Conservation (phyloP, 2,797 vertebrate genomes). For the Peromyscus melanophrys region DNA sequence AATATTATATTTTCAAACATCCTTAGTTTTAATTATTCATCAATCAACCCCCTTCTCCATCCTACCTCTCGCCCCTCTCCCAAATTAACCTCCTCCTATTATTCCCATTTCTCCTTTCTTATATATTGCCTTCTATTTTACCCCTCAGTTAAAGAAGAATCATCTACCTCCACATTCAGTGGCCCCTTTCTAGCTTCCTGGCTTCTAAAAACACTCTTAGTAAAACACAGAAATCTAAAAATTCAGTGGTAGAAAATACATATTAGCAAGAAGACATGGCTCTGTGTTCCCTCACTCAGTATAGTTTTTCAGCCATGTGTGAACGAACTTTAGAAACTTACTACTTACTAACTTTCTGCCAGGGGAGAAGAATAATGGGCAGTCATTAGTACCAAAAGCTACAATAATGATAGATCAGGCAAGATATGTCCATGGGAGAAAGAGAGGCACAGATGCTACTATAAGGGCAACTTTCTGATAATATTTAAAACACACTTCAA, state of each 20-base stretch:
- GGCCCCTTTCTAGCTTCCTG: background rate
- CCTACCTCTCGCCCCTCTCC: background rate
- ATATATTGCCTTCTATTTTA: background rate
- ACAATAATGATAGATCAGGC: too few relatives aligned
- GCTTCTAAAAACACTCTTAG: background rate
- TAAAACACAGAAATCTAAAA: background rate
- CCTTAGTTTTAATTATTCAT: background rate
- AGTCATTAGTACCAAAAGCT: too few relatives aligned
- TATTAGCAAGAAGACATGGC: background rate
- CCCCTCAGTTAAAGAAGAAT: background rate
- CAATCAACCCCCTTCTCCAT: background rate
- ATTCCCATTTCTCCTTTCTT: background rate
- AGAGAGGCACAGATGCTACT: too few relatives aligned
- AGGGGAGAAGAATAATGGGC: too few relatives aligned
- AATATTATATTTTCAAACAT: background rate
- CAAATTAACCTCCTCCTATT: background rate
- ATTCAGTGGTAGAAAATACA: background rate
- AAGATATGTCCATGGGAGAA: too few relatives aligned
- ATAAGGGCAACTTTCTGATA: too few relatives aligned
- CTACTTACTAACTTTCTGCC: too few relatives aligned
- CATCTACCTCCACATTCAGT: background rate
- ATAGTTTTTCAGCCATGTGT: background rate
- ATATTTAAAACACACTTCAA: too few relatives aligned
- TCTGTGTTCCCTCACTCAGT: background rate
- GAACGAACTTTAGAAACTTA: too few relatives aligned